Evolutionary conservation across 2,797 vertebrate genomes (phyloP).

Genomic region (Acipenser oxyrinchus): DNA sequence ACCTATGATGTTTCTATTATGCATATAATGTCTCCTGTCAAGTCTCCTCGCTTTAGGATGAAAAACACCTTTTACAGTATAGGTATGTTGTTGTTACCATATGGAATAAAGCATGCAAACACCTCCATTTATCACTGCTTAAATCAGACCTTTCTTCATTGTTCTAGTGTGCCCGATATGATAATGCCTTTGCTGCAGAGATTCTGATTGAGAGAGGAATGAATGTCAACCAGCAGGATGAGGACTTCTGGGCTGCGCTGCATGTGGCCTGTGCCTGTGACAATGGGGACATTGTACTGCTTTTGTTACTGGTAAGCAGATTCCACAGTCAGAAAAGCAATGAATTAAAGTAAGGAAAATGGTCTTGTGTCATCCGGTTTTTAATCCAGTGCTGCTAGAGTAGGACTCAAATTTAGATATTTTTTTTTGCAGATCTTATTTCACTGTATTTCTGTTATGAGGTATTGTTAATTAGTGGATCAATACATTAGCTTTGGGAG

Average conservation of each 20-base stretch:
- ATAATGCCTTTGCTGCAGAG: constrained; percentile 85
- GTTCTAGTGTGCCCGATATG: constrained; percentile 82
- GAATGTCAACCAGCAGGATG: constrained; percentile 85
- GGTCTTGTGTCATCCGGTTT: background rate
- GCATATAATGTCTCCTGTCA: no score
- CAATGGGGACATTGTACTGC: constrained; percentile 76
- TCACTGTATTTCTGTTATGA: no score
- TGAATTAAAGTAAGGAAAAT: background rate
- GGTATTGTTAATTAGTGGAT: no score
- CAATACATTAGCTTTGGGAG: no score
- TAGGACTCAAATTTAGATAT: no score
- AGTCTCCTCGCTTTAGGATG: no score
- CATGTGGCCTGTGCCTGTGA: constrained; percentile 86
- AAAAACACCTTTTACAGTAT: no score
- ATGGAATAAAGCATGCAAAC: no score
- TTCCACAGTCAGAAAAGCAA: background rate
- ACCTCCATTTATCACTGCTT: background rate
- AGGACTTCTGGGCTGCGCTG: constrained; percentile 87
- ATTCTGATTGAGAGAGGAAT: constrained; percentile 82
- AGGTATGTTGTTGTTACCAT: no score
- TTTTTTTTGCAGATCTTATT: no score
- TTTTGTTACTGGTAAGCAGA: constrained; percentile 76
- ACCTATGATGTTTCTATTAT: no score
- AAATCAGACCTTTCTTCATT: constrained; percentile 16
- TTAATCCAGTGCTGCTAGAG: no score